Conservation (phyloP, 2,888 invertebrate genomes). For the Amblyteles armatorius region DNA sequence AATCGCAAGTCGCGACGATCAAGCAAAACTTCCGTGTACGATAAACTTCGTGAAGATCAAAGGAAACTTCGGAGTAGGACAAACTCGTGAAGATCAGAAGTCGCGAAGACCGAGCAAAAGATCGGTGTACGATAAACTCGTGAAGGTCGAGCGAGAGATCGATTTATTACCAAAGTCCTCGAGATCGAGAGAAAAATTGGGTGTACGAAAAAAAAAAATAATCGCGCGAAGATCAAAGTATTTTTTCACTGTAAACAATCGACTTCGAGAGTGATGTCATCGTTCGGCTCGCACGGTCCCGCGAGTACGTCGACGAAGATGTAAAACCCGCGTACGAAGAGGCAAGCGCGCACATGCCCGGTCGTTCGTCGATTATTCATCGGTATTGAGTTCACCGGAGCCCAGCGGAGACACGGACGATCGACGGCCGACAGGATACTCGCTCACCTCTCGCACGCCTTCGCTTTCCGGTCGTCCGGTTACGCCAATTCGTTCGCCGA, state of each 20-base stretch:
- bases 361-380: slow-evolving; percentile 37
- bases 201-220: no score
- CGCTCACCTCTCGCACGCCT: slow-evolving; percentile 46
- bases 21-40: background rate
- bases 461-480: slow-evolving; percentile 40
- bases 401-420: slow-evolving; percentile 51
- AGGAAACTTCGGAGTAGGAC: background rate
- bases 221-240: no score
- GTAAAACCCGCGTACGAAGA: slow-evolving; percentile 59
- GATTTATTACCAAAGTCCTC: no score
- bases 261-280: slow-evolving; percentile 20
- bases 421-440: slow-evolving; percentile 62
- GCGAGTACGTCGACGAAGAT: slow-evolving; percentile 50
- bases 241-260: background rate
- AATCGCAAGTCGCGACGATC: background rate
- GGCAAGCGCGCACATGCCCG: slow-evolving; percentile 31
- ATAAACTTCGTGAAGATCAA: background rate
- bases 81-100: background rate
- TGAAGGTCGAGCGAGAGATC: background rate
- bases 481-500: background rate
- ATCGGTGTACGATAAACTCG: background rate
- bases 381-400: slow-evolving; percentile 5
- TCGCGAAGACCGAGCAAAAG: background rate
- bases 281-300: slow-evolving; percentile 1
- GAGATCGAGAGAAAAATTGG: background rate